These are phyloP conservation scores for Babylonia areolata DNA, from an alignment of 1,140 invertebrate genomes.

Conservation along the genomic window DNA sequence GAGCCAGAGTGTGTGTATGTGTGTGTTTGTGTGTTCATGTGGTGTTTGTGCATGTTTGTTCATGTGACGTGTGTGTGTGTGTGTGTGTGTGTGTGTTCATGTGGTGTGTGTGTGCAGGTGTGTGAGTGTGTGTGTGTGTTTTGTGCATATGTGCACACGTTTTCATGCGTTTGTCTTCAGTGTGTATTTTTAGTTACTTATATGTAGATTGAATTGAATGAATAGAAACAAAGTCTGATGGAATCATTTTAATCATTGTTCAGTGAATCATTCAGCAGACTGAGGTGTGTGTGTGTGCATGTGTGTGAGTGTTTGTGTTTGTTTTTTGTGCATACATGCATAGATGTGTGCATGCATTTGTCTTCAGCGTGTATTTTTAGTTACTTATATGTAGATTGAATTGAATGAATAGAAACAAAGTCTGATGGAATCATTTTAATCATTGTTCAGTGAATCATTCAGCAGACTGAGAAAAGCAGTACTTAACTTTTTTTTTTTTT, in stretches of 20 bases:
- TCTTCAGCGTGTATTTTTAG: too few species aligned
- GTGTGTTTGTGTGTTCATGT: not conserved
- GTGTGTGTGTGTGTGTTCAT: not conserved
- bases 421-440: too few species aligned
- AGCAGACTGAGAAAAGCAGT: too few species aligned
- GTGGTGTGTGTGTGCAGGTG: not conserved
- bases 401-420: too few species aligned
- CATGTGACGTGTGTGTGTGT: not conserved
- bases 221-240: too few species aligned
- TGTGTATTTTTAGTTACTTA: too few species aligned
- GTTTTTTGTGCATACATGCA: not conserved
- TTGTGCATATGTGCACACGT: not conserved
- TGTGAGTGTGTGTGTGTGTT: not conserved
- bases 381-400: not conserved
- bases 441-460: too few species aligned
- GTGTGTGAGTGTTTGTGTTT: not conserved
- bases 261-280: too few species aligned
- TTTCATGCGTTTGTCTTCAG: not conserved
- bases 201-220: too few species aligned
- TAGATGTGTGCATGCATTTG: not conserved
- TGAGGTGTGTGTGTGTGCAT: not conserved
- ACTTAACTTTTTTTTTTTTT: too few species aligned
- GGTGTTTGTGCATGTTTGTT: not conserved
- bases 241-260: too few species aligned
- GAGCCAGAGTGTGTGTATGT: not conserved